Evolutionary conservation across 2,797 vertebrate genomes (phyloP).

Genomic region (Coluber constrictor): DNA sequence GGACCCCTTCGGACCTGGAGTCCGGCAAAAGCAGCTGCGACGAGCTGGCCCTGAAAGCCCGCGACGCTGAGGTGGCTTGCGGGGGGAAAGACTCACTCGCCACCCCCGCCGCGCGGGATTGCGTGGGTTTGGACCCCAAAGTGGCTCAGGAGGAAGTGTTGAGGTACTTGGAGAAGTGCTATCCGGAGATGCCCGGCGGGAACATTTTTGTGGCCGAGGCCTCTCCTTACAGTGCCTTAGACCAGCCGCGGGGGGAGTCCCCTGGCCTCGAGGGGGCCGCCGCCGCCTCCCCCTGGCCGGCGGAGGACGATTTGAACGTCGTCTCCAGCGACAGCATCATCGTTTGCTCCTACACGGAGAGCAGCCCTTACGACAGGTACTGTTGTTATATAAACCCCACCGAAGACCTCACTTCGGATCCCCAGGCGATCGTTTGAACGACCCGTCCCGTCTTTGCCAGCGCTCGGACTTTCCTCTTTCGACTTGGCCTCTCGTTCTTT

Average conservation of each 20-base stretch:
- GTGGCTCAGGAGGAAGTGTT: constrained; percentile 68
- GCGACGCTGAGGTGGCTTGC: constrained; percentile 26
- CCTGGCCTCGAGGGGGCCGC: neutral
- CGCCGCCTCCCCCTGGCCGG: neutral
- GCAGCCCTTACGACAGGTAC: constrained; percentile 73
- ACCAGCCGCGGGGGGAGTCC: constrained; percentile 25
- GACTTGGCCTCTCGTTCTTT: neutral
- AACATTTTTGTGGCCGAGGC: constrained; percentile 59
- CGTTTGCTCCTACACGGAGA: constrained; percentile 74
- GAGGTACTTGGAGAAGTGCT: constrained; percentile 72
- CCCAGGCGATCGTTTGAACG: constrained; percentile 77
- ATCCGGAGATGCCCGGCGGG: constrained; percentile 59
- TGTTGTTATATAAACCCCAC: constrained; percentile 78
- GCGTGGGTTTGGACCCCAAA: constrained; percentile 59
- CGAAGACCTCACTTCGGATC: constrained; percentile 69
- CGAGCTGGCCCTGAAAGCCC: constrained; percentile 62
- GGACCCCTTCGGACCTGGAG: constrained; percentile 74
- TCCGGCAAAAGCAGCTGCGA: constrained; percentile 73
- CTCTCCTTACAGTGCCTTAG: constrained; percentile 70
- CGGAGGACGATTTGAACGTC: constrained; percentile 73
- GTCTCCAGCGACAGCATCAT: constrained; percentile 76
- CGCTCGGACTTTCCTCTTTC: neutral
- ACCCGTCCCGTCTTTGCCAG: neutral
- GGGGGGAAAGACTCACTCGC: constrained; percentile 21
- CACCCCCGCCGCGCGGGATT: constrained; percentile 53